Evolutionary conservation across 2,888 invertebrate species (phyloP).

Genomic region (Trisateles emortualis): DNA sequence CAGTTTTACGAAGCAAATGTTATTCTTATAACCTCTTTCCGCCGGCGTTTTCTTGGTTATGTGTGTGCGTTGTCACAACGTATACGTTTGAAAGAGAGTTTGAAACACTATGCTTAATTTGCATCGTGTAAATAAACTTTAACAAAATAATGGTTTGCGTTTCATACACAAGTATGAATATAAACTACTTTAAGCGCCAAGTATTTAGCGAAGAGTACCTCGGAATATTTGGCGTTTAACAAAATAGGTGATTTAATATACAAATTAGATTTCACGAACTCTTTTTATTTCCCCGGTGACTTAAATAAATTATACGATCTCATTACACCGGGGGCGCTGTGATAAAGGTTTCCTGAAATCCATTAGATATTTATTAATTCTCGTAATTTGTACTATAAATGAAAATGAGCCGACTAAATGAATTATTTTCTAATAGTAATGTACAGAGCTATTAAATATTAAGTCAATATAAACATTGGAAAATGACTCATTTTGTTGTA

Average conservation of each 20-base stretch:
- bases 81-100: too few species aligned
- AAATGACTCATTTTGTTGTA: constrained; percentile 40
- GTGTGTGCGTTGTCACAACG: too few species aligned
- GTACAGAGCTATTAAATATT: constrained; percentile 49
- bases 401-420: constrained; percentile 37
- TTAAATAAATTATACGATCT: constrained; percentile 64
- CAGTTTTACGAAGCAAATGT: too few species aligned
- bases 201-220: constrained; percentile 41
- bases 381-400: constrained; percentile 39
- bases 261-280: constrained; percentile 47
- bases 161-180: background rate
- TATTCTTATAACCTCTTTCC: too few species aligned
- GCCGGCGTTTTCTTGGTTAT: too few species aligned
- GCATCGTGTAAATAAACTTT: background rate
- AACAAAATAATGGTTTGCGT: background rate
- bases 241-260: constrained; percentile 45
- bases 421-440: constrained; percentile 47
- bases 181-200: background rate
- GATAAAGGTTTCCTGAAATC: constrained; percentile 54
- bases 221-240: constrained; percentile 30
- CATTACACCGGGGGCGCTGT: constrained; percentile 54
- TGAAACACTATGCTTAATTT: background rate
- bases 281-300: constrained; percentile 48
- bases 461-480: constrained; percentile 24
- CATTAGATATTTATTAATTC: constrained; percentile 47